Conservation (phyloP, 2,113 vertebrate genomes). For the Oryzias celebensis region DNA sequence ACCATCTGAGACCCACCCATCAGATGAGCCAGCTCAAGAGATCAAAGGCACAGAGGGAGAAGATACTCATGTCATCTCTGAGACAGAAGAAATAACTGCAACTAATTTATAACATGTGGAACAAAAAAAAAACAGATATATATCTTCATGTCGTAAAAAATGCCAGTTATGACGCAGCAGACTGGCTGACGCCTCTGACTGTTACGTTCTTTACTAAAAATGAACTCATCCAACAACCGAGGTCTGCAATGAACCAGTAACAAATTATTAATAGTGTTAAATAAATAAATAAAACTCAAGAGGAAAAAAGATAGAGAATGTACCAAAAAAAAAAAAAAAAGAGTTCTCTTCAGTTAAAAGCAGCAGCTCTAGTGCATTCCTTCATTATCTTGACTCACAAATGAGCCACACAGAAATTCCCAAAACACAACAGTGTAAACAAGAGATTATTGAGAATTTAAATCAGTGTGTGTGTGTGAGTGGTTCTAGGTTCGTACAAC, state of each 20-base stretch:
- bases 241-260: no score
- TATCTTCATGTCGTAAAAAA: background rate
- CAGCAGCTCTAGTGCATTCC: slow-evolving; percentile 33
- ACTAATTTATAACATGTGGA: background rate
- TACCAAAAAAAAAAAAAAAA: background rate
- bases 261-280: background rate
- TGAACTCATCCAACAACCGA: background rate
- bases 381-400: slow-evolving; percentile 48
- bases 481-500: background rate
- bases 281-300: background rate
- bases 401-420: slow-evolving; percentile 19
- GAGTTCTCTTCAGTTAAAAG: background rate
- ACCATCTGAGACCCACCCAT: slow-evolving; percentile 72
- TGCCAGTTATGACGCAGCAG: slow-evolving; percentile 1
- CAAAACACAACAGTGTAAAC: slow-evolving; percentile 19
- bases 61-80: slow-evolving; percentile 12
- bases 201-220: no score
- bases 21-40: slow-evolving; percentile 71
- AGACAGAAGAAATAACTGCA: slow-evolving; percentile 2
- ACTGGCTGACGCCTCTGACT: background rate
- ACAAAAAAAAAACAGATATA: background rate
- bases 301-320: background rate
- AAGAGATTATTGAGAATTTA: slow-evolving; percentile 13
- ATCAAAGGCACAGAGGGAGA: slow-evolving; percentile 40
- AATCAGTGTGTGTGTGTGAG: background rate